phyloP scores from a whole-genome alignment of 2,113 vertebrate genomes.

The Xiphorhynchus elegans region DNA sequence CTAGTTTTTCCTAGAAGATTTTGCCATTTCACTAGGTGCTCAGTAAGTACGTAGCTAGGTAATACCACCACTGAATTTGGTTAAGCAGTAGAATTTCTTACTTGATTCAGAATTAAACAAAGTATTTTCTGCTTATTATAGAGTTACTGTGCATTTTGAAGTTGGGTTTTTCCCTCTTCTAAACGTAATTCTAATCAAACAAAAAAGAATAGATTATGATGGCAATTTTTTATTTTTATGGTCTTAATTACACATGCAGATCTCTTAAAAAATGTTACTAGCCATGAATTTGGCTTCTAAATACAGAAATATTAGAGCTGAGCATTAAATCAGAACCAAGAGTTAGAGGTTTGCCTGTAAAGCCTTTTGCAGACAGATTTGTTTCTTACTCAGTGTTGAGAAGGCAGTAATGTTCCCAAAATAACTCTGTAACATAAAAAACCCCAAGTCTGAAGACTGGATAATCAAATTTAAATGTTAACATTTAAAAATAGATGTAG shows the following conservation, averaged over 20 bases:
- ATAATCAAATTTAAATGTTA: not conserved
- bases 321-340: not conserved
- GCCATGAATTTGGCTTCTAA: not conserved
- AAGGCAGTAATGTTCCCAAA: not conserved
- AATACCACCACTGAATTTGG: not conserved
- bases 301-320: not conserved
- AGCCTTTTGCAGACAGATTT: not conserved
- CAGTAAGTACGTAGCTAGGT: not conserved
- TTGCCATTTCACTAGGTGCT: not conserved
- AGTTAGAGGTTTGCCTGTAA: not conserved
- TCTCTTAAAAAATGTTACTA: not conserved
- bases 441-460: not conserved
- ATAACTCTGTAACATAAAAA: not conserved
- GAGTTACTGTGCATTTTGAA: not conserved
- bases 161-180: not conserved
- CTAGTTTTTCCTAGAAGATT: not conserved
- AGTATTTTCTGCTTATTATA: not conserved
- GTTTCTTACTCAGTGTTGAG: not conserved
- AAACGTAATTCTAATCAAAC: not conserved
- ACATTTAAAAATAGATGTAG: slow-evolving; percentile 2
- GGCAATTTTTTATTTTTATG: not conserved
- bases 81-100: not conserved
- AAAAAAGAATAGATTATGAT: not conserved
- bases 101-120: not conserved
- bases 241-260: not conserved